A percentile compares a stretch with the other conserved stretches of the same genome.
Conservation (phyloP, 2,797 vertebrate species). For the Scarus forsteni region DNA sequence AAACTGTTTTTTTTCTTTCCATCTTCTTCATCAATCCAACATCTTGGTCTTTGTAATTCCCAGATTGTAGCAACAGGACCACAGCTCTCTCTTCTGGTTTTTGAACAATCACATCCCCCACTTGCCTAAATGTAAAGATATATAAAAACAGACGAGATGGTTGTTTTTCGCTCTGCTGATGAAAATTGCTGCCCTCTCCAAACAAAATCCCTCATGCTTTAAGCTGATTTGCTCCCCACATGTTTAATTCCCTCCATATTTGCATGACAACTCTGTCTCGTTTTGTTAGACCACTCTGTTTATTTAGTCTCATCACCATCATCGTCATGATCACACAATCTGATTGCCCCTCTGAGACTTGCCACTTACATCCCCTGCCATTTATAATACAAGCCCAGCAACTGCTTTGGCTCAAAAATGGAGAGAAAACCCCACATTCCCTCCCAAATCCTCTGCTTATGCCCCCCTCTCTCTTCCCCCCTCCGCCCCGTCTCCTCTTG, state of each 20-base stretch:
- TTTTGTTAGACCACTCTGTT: conserved; percentile 53
- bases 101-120: not conserved
- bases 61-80: too few relatives aligned
- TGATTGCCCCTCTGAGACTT: conserved; percentile 47
- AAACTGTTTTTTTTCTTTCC: too few relatives aligned
- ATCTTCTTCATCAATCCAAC: too few relatives aligned
- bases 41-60: too few relatives aligned
- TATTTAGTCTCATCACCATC: conserved; percentile 46
- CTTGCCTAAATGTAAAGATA: not conserved
- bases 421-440: not conserved
- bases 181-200: conserved; percentile 27
- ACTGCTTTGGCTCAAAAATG: conserved; percentile 42
- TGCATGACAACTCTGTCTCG: conserved; percentile 42
- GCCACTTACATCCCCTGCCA: conserved; percentile 31
- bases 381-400: conserved; percentile 64
- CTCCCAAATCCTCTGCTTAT: conserved; percentile 43
- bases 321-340: conserved; percentile 19
- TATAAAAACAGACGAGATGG: not conserved
- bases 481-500: conserved; percentile 52
- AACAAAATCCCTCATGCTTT: conserved; percentile 43
- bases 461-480: conserved; percentile 23
- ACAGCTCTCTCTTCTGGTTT: too few relatives aligned
- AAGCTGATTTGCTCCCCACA: conserved; percentile 65
- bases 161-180: conserved; percentile 35
- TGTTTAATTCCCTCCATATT: conserved; percentile 63